phyloP scores from a whole-genome alignment of 2,113 vertebrate species.

The Scomber scombrus region DNA sequence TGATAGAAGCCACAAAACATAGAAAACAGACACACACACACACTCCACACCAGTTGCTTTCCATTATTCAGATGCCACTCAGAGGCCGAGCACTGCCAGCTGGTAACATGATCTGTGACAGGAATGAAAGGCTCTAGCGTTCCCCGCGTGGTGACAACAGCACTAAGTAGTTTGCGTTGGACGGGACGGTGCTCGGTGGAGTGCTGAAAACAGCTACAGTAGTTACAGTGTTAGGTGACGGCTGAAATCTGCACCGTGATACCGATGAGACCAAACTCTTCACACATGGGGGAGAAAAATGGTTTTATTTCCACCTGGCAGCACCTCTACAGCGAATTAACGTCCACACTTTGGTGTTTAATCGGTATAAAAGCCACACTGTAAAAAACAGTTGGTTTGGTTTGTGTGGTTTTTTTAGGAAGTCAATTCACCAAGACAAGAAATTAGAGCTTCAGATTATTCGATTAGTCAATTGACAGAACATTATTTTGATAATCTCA shows the following conservation, averaged over 20 bases:
- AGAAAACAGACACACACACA: slow-evolving; percentile 20
- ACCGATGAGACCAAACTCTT: background rate
- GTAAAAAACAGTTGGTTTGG: too few relatives aligned
- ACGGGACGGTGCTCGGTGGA: background rate
- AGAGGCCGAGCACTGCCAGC: slow-evolving; percentile 23
- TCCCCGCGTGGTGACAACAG: slow-evolving; percentile 50
- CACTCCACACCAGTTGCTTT: slow-evolving; percentile 40
- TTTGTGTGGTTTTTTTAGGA: too few relatives aligned
- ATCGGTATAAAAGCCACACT: too few relatives aligned
- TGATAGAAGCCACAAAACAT: background rate
- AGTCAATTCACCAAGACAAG: too few relatives aligned
- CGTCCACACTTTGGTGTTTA: too few relatives aligned
- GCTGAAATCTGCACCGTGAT: background rate
- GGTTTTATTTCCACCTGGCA: too few relatives aligned
- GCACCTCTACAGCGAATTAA: too few relatives aligned
- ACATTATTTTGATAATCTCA: too few relatives aligned
- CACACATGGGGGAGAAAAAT: too few relatives aligned
- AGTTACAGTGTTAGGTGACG: background rate
- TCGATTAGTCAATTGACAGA: too few relatives aligned
- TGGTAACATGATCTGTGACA: slow-evolving; percentile 58
- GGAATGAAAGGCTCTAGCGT: slow-evolving; percentile 23
- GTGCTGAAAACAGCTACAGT: slow-evolving; percentile 9
- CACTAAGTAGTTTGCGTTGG: slow-evolving; percentile 18
- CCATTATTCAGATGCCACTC: slow-evolving; percentile 61
- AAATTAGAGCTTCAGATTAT: too few relatives aligned